phyloP scores from a whole-genome alignment of 2,113 vertebrate species.

The Macrotus californicus region DNA sequence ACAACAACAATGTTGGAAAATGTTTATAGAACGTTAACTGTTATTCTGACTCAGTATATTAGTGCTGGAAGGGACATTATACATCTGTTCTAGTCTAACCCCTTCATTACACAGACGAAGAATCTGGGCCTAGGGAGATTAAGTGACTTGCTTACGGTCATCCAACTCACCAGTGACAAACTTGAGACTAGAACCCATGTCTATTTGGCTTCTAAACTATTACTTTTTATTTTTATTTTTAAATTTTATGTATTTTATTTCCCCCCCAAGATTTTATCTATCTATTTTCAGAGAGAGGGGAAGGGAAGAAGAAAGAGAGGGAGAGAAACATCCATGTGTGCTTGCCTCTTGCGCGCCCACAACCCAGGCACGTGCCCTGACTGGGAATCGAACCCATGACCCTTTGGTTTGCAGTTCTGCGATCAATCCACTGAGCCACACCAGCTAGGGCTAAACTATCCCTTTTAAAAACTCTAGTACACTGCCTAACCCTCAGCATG shows the following conservation, averaged over 20 bases:
- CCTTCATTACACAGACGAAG: background rate
- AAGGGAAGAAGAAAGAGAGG: too few relatives aligned
- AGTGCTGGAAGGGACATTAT: background rate
- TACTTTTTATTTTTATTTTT: background rate
- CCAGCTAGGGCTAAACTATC: background rate
- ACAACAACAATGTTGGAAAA: too few relatives aligned
- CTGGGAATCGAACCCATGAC: too few relatives aligned
- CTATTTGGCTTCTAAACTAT: background rate
- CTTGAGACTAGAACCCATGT: background rate
- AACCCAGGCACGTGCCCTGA: too few relatives aligned
- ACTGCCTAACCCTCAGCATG: background rate
- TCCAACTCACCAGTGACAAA: background rate
- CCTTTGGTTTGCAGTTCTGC: too few relatives aligned
- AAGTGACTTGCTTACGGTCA: slow-evolving; percentile 7
- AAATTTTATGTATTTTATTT: too few relatives aligned
- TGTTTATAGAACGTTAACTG: background rate
- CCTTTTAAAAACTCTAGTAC: background rate
- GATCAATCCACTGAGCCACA: too few relatives aligned
- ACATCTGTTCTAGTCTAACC: background rate
- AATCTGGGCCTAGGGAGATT: background rate
- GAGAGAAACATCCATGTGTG: too few relatives aligned
- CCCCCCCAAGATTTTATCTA: too few relatives aligned
- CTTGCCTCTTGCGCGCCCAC: too few relatives aligned
- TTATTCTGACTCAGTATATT: slow-evolving; percentile 8
- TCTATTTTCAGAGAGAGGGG: too few relatives aligned